Evolutionary conservation across 2,113 vertebrate genomes (phyloP), one percentile per base, ranked within the genome.

Genomic region (Nycticryphes semicollaris): DNA sequence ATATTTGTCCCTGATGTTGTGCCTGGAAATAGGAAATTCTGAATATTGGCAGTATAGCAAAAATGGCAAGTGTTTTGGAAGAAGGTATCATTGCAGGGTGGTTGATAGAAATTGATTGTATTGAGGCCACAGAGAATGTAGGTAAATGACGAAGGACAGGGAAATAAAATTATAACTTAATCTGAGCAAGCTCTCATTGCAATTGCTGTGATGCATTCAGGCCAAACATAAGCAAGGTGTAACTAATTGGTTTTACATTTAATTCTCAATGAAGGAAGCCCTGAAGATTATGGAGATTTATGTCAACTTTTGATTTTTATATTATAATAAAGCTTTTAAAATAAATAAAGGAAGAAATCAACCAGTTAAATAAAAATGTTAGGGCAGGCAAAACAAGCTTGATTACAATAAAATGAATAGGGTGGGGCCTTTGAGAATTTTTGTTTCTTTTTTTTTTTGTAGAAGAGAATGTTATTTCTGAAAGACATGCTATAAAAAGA

Each of bases 401-500:
- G 30, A 63, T 92, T 88, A 79, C 10, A 91, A 17, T 27, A 67
- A 39, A n/a, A 56, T 51, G 39, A 95, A 80, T 28, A 90, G 27
- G 6, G 56, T 20, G 79, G 57, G 72, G 47, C 10, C 79, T 93
- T 93, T 96, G 75, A 25, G 83, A 63, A 37, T 88, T 90, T 94
- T 77, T 85, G 12, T 70, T 76, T 64, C 69, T 62, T 20, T 33
- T 37, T 20, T 33, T 37, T 86, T 86, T 89, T 85, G 9, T 25
- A 77, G 50, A 76, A 86, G 23, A 83, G 47, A 94, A 57, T 80
- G 81, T 17, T 92, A 72, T 78, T 95, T 90, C 80, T 93, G n/a
- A 96, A 88, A 88, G 39, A 66, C 24, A 70, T 72, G 30, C 69
- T 96, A 94, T 93, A 80, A 93, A 96, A 95, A 89, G 93, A 76